These are phyloP conservation scores for Sphaeramia orbicularis DNA, from an alignment of 2,797 vertebrate genomes.

Conservation along the genomic window DNA sequence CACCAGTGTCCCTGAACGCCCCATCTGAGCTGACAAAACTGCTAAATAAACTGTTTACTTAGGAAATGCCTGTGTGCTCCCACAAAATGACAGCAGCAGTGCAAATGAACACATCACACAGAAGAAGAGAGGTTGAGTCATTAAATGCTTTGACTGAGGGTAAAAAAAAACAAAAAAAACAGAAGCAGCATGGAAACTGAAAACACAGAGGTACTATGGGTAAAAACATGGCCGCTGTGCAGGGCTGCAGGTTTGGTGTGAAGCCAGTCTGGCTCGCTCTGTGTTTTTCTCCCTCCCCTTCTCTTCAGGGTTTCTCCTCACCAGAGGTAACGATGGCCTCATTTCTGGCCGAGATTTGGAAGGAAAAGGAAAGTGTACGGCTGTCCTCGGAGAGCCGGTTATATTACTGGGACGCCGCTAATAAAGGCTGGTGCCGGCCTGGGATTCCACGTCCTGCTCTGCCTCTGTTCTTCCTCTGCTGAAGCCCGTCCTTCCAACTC, in stretches of 20 bases:
- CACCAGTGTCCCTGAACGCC: slow-evolving; percentile 14
- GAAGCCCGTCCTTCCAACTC: slow-evolving; percentile 47
- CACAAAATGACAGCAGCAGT: slow-evolving; percentile 25
- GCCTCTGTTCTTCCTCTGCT: no score
- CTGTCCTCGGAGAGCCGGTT: slow-evolving; percentile 75
- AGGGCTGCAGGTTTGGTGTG: slow-evolving; percentile 49
- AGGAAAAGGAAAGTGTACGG: slow-evolving; percentile 77
- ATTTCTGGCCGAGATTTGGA: slow-evolving; percentile 74
- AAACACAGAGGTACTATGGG: slow-evolving; percentile 3
- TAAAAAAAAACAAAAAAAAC: neutral
- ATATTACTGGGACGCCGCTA: slow-evolving; percentile 79
- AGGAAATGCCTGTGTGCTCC: slow-evolving; percentile 38
- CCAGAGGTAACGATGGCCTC: slow-evolving; percentile 70
- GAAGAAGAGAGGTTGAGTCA: slow-evolving; percentile 19
- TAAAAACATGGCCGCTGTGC: slow-evolving; percentile 32
- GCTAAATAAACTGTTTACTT: slow-evolving; percentile 32
- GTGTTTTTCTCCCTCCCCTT: slow-evolving; percentile 48
- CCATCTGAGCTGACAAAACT: slow-evolving; percentile 14
- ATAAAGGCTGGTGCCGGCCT: slow-evolving; percentile 75
- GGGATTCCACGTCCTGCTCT: slow-evolving; percentile 59
- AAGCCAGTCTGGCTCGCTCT: slow-evolving; percentile 47
- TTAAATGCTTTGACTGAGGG: slow-evolving; percentile 20
- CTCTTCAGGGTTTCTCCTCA: slow-evolving; percentile 47
- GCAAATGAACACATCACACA: neutral
- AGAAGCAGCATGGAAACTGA: slow-evolving; percentile 7